Evolutionary conservation across 2,888 invertebrate species (phyloP), one percentile per base, ranked within the genome.

Genomic region (Drosophila histrio): DNA sequence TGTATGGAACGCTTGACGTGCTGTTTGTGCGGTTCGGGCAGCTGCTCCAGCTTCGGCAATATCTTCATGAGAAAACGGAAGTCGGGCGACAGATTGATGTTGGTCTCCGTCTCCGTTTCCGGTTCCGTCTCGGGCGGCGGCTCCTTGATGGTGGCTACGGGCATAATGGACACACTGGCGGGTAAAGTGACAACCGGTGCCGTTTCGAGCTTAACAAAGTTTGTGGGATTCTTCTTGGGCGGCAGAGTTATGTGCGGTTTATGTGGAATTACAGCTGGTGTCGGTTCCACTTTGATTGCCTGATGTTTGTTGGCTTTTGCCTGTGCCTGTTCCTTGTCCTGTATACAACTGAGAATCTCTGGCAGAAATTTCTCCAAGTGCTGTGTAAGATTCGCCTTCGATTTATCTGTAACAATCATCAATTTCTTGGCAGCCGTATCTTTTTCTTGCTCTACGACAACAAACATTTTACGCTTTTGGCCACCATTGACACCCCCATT

Each of bases 61-160:
- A 91, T 91, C 72, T 91, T 91, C 91, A 91, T 91, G 0, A 91
- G 89, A 13, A 91, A 91, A 3, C 91, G 80, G 66, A 91, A 91
- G 57, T 91, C 91, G 1, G 91, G 83, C 11, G 91, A 91, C 2
- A 91, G 72, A 62, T 91, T 91, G 0, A 91, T 90, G 39, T 90
- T 90, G 6, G 89, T 89, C 41, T 89, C 75, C 0, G 68, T 64
- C 30, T 79, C 82, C 0, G 50, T 9, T 4, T 39, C 46, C 6
- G 88, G 87, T 32, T 89, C 74, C 1, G 67, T 57, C 34, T 79
- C 84, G 1, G 28, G 26, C 11, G 36, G 22, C 36, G 22, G 19
- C 36, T 26, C 15, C 17, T 65, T 60, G 21, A 34, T 30, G n/a
- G n/a, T 2, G 61, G 13, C 22, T 61, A 71, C 66, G 11, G 78